phyloP scores from a whole-genome alignment of 2,797 vertebrate species.

The Adrianichthys oophorus region DNA sequence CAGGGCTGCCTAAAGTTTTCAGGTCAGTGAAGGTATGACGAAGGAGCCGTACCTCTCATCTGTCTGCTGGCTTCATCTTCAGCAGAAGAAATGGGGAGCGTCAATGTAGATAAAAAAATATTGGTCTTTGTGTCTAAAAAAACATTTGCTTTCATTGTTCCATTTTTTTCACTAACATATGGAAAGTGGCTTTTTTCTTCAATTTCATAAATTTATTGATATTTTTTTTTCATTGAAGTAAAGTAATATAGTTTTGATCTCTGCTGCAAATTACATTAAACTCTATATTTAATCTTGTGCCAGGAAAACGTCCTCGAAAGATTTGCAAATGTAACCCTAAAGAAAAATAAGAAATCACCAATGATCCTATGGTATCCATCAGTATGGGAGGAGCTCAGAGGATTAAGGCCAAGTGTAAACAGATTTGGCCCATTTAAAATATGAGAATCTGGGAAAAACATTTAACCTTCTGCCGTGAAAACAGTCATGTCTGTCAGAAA shows the following conservation, averaged over 20 bases:
- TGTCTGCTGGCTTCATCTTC: conserved; percentile 48
- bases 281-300: too few relatives aligned
- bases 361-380: not conserved
- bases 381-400: not conserved
- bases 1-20: conserved; percentile 34
- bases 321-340: not conserved
- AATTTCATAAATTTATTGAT: not conserved
- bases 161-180: not conserved
- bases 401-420: not conserved
- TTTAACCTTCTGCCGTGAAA: not conserved
- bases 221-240: not conserved
- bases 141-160: too few relatives aligned
- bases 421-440: not conserved
- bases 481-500: not conserved
- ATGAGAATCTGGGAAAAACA: not conserved
- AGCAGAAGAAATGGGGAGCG: conserved; percentile 42
- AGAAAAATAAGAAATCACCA: too few relatives aligned
- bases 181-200: conserved; percentile 16
- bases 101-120: conserved; percentile 31
- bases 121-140: conserved; percentile 6
- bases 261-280: too few relatives aligned
- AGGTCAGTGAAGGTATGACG: conserved; percentile 49
- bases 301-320: too few relatives aligned
- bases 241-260: too few relatives aligned
- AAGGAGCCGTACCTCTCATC: conserved; percentile 44